These are phyloP conservation scores for Psettodes erumei DNA, from an alignment of 2,113 vertebrate species.

Conservation along the genomic window DNA sequence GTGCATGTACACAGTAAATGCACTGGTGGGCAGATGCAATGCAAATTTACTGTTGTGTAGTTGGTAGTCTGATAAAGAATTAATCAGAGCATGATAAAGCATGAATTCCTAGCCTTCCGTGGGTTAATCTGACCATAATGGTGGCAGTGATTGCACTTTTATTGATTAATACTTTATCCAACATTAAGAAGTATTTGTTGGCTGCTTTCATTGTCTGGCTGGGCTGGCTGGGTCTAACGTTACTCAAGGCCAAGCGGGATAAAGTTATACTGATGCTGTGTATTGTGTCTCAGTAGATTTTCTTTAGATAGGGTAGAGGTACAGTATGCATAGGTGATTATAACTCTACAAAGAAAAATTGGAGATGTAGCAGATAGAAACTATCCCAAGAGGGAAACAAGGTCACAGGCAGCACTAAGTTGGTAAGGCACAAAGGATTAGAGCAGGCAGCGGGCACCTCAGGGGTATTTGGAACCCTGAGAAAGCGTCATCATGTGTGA, in stretches of 20 bases:
- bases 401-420: constrained; percentile 26
- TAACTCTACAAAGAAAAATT: background rate
- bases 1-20: constrained; percentile 9
- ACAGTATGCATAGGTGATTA: background rate
- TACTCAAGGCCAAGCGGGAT: constrained; percentile 14
- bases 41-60: background rate
- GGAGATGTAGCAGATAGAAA: constrained; percentile 23
- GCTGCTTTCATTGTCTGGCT: constrained; percentile 43
- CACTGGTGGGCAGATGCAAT: constrained; percentile 10
- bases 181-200: constrained; percentile 24
- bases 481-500: constrained; percentile 42
- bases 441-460: constrained; percentile 25
- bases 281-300: background rate
- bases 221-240: background rate
- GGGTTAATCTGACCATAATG: constrained; percentile 22
- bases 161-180: constrained; percentile 37
- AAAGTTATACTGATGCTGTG: constrained; percentile 12
- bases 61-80: constrained; percentile 2
- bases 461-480: constrained; percentile 31
- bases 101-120: background rate
- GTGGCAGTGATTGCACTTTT: constrained; percentile 11
- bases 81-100: constrained; percentile 6
- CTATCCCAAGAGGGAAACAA: constrained; percentile 21
- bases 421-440: constrained; percentile 31
- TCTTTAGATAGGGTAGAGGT: background rate